Percentiles rank a stretch among this genome's conserved stretches.
phyloP scores from a whole-genome alignment of 2,113 vertebrate species.

The Mustelus asterias region DNA sequence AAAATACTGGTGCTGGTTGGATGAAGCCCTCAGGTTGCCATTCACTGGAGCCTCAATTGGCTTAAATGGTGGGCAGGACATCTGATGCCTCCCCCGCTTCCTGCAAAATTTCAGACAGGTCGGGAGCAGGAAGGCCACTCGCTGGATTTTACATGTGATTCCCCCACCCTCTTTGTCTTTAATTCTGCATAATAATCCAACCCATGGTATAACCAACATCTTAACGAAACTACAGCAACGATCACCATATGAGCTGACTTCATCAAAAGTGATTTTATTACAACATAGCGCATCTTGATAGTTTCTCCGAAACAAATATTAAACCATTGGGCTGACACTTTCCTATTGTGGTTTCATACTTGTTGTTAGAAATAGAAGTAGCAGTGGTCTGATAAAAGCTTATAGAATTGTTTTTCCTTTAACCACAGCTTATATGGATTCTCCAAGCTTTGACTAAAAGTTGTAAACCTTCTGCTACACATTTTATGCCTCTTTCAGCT shows the following conservation, averaged over 20 bases:
- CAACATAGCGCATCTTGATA: neutral
- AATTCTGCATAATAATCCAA: neutral
- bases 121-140: neutral
- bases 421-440: neutral
- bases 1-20: neutral
- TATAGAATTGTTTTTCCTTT: neutral
- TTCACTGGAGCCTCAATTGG: neutral
- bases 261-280: neutral
- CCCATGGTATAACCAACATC: neutral
- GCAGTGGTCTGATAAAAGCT: neutral
- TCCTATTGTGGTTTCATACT: neutral
- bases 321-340: neutral
- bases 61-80: neutral
- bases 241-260: neutral
- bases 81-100: neutral
- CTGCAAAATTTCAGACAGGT: neutral
- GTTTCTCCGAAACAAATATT: neutral
- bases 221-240: neutral
- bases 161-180: too few species aligned
- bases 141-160: neutral
- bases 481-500: neutral
- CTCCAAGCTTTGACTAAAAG: neutral
- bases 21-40: neutral
- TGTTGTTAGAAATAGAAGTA: neutral
- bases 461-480: neutral